A percentile compares a stretch with the other conserved stretches of the same genome.
Conservation (phyloP, 1,140 invertebrate species). For the Nixonia krombeini region DNA sequence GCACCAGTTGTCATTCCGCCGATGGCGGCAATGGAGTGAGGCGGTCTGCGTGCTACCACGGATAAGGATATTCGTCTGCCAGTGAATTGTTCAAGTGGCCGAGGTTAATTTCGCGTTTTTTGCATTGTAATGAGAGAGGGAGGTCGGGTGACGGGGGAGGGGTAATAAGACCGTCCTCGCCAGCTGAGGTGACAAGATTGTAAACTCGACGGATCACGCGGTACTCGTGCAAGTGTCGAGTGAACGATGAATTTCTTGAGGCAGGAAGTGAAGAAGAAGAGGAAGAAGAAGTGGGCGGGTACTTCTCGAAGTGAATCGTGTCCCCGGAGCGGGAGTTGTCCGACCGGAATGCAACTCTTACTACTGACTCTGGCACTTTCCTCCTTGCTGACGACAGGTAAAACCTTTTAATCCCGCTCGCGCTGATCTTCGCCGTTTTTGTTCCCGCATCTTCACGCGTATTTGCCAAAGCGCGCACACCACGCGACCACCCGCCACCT, state of each 20-base stretch:
- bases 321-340: conserved; percentile 36
- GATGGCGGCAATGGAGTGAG: too few species aligned
- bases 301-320: conserved; percentile 46
- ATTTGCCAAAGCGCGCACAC: too few species aligned
- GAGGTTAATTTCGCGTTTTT: too few species aligned
- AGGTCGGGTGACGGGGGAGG: conserved; percentile 33
- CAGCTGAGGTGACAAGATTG: conserved; percentile 26
- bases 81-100: too few species aligned
- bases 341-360: conserved; percentile 47
- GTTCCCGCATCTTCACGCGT: neutral
- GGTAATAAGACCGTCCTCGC: conserved; percentile 24
- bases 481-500: too few species aligned
- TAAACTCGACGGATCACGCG: conserved; percentile 6
- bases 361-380: conserved; percentile 46
- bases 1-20: too few species aligned
- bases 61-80: too few species aligned
- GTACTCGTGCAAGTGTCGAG: conserved; percentile 35
- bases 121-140: conserved; percentile 24
- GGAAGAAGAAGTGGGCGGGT: conserved; percentile 43
- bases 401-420: conserved; percentile 28
- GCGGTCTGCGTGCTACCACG: too few species aligned
- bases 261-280: conserved; percentile 36
- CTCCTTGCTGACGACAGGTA: conserved; percentile 47
- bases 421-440: neutral
- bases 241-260: conserved; percentile 40